Evolutionary conservation across 2,797 vertebrate genomes (phyloP), one percentile per base, ranked within the genome.

Genomic region (Crocidura indochinensis): DNA sequence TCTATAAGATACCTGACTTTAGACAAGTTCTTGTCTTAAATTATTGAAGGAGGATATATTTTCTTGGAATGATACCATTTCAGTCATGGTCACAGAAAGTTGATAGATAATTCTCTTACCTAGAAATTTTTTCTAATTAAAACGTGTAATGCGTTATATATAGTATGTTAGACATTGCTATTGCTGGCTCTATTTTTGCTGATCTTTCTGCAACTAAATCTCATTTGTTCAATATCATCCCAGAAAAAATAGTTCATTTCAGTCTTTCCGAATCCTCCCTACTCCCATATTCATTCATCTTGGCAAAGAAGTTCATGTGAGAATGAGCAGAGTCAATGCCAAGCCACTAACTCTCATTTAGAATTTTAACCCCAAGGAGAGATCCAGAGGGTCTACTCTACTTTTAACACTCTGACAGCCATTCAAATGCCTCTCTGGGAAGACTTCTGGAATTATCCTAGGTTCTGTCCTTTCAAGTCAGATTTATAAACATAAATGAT

Each of bases 81-180:
- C 51, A 62, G 47, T 72, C 17, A 27, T 46, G 47, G 1, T 90
- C 51, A 80, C 60, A 74, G 4, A 20, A 85, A 82, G 56, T 49
- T 71, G 1, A 47, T 83, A 44, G 31, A 4, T 31, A 47, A 79
- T 84, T 0, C 19, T 69, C 62, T 84, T 56, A 5, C 29, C 60
- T 73, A 47, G 10, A 8, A 90, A 14, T 49, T 88, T 77, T 77
- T 83, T 90, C 72, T 73, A 77, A 27, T 26, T 56, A 87, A 75
- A 76, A 72, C 51, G n/a, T 62, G 75, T n/a, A 83, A 29, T 67
- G 47, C 84, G 60, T 68, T 82, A 68, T 0, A 49, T 5, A 68
- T 9, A 29, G 9, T 64, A 10, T 31, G 4, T 27, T 67, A 65
- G 49, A 77, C 8, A n/a, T 49, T 72, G 24, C 53, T 81, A 56